Percentiles rank a stretch among this genome's conserved stretches.
Conservation (phyloP, 2,797 vertebrate species). For the Xerus rutilus region DNA sequence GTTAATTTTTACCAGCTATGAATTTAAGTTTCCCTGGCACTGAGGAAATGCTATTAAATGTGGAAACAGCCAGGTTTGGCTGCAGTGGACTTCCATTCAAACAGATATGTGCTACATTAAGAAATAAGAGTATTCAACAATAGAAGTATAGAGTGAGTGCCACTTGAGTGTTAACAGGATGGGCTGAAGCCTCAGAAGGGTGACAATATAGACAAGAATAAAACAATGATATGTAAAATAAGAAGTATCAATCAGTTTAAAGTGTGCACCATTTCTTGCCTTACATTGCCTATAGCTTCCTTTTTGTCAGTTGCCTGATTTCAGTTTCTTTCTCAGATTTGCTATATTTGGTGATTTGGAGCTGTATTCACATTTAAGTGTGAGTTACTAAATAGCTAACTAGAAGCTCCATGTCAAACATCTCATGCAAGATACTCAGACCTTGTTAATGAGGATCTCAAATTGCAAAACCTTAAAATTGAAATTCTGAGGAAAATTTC, state of each 20-base stretch:
- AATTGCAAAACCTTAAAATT: background rate
- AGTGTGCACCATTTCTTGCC: background rate
- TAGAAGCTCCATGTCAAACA: background rate
- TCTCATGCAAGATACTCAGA: background rate
- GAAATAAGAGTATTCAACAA: background rate
- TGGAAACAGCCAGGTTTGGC: background rate
- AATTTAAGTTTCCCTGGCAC: background rate
- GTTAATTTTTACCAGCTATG: constrained; percentile 2
- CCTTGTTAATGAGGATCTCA: background rate
- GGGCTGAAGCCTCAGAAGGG: background rate
- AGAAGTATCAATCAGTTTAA: background rate
- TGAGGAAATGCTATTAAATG: constrained; percentile 1
- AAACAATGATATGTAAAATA: background rate
- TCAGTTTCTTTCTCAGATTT: background rate
- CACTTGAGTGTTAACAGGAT: background rate
- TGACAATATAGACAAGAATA: background rate
- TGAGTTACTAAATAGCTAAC: background rate
- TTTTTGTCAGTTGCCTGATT: background rate
- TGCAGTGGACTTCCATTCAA: background rate
- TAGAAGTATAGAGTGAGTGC: background rate
- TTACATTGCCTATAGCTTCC: background rate
- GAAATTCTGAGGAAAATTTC: background rate
- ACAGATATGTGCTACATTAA: background rate
- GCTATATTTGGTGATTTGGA: background rate
- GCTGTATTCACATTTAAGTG: background rate